A percentile compares a stretch with the other conserved stretches of the same genome.
Conservation (phyloP, 2,888 invertebrate species). For the Bellardia pandia region DNA sequence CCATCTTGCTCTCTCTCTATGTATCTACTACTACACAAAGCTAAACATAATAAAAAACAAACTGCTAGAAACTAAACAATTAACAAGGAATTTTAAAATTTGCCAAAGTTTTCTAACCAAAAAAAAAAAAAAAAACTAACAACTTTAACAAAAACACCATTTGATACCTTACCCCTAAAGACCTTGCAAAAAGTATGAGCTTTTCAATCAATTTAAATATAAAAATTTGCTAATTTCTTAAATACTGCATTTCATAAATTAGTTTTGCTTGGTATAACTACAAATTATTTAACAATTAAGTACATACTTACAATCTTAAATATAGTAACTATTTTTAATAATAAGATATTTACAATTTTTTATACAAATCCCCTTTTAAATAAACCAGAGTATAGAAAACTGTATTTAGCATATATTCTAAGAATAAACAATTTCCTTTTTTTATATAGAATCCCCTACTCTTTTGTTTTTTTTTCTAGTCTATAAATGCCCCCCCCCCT, state of each 20-base stretch:
- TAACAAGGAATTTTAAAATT: constrained; percentile 77
- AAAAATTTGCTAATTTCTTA: constrained; percentile 51
- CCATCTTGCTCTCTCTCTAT: neutral
- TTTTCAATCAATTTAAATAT: constrained; percentile 35
- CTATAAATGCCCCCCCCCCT: constrained; percentile 30
- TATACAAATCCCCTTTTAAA: neutral
- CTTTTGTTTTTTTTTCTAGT: constrained; percentile 9
- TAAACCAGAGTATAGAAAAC: constrained; percentile 39
- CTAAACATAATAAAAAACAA: neutral
- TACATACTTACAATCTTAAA: neutral
- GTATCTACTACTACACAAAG: constrained; percentile 2
- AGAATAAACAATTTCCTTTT: constrained; percentile 24
- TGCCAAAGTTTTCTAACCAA: constrained; percentile 78
- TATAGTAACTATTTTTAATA: constrained; percentile 4
- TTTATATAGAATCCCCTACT: constrained; percentile 44
- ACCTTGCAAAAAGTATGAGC: constrained; percentile 59
- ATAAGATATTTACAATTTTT: constrained; percentile 14
- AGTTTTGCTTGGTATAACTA: constrained; percentile 63
- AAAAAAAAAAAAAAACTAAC: neutral
- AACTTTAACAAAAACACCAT: constrained; percentile 17
- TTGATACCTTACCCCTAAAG: constrained; percentile 39
- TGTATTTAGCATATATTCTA: constrained; percentile 61
- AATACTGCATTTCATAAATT: constrained; percentile 59
- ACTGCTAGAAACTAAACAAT: neutral
- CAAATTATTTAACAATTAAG: constrained; percentile 7